Evolutionary conservation across 2,113 vertebrate species (phyloP), one percentile per base, ranked within the genome.

Genomic region (Macquaria australasica): DNA sequence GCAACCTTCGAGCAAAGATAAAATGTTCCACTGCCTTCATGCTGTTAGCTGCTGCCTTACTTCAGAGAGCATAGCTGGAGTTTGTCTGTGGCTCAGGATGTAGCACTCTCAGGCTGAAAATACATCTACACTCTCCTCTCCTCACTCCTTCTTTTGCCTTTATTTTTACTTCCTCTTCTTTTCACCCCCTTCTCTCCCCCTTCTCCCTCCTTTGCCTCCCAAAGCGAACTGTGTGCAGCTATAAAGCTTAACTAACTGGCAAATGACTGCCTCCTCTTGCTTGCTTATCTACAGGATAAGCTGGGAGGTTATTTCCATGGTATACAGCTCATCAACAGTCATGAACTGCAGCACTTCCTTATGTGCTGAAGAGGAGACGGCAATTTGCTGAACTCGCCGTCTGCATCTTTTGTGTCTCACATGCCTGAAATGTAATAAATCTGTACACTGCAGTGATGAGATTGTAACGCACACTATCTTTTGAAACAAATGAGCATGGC

Each of bases 231-330:
- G 58, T 63, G 73, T 84, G 81, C 73, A 51, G 87, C 91, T 59
- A 90, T 89, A 89, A 93, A 91, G 86, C 91, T 91, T 89, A 90
- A 92, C 88, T 88, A 86, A 88, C 84, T 91, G 90, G 88, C 78
- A 93, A 94, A 93, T 74, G 79, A 72, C 85, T 81, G 76, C 67
- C 81, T 82, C 75, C 72, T 64, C 56, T 45, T 71, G 63, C 80
- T 70, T 83, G 69, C 86, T 81, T 90, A 91, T 90, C 87, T 69
- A 31, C 79, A 77, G 80, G 73, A 88, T 88, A 82, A 87, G 89
- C 87, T 73, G 68, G 67, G 76, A 88, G 88, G 91, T 89, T 87
- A 86, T 93, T 92, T 93, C 74, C 73, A 83, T 78, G 73, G 82
- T 80, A 51, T 73, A 77, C 68, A 55, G 84, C 87, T 91, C 87